These are phyloP conservation scores for Drosophila biarmipes DNA, from an alignment of 1,140 invertebrate species.

Conservation along the genomic window DNA sequence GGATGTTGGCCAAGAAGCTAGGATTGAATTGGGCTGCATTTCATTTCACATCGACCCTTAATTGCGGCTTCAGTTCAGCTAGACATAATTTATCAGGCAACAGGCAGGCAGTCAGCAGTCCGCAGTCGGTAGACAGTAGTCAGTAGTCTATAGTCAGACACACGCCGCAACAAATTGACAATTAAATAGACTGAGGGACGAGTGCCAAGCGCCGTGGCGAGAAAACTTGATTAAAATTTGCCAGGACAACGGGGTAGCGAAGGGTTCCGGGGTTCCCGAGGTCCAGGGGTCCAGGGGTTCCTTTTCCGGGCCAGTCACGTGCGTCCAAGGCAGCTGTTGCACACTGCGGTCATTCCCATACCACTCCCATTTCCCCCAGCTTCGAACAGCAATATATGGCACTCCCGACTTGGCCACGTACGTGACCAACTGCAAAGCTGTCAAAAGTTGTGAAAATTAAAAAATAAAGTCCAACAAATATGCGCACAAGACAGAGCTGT, in stretches of 20 bases:
- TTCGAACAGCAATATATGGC: slow-evolving; percentile 55
- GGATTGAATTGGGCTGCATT: slow-evolving; percentile 50
- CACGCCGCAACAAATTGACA: slow-evolving; percentile 76
- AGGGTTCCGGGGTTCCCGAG: not conserved
- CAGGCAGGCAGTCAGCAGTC: slow-evolving; percentile 6
- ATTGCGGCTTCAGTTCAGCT: slow-evolving; percentile 47
- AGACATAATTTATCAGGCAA: slow-evolving; percentile 73
- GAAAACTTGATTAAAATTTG: slow-evolving; percentile 81
- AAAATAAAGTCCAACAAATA: slow-evolving; percentile 81
- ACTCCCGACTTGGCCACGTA: slow-evolving; percentile 51
- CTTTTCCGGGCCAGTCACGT: slow-evolving; percentile 54
- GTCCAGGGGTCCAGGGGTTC: not conserved
- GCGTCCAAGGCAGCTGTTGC: slow-evolving; percentile 70
- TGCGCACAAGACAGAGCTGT: slow-evolving; percentile 40
- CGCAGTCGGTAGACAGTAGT: not conserved
- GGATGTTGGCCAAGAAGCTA: slow-evolving; percentile 16
- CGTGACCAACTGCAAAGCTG: slow-evolving; percentile 77
- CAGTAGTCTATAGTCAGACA: slow-evolving; percentile 30
- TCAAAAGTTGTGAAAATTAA: slow-evolving; percentile 82
- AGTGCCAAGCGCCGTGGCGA: slow-evolving; percentile 42
- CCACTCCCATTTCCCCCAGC: not conserved
- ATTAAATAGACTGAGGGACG: slow-evolving; percentile 73
- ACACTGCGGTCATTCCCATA: slow-evolving; percentile 49
- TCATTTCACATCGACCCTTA: slow-evolving; percentile 53
- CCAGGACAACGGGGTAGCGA: slow-evolving; percentile 51